Conservation (phyloP, 35 echinoderm and acorn worm species). For the Nesometra sesokonis region DNA sequence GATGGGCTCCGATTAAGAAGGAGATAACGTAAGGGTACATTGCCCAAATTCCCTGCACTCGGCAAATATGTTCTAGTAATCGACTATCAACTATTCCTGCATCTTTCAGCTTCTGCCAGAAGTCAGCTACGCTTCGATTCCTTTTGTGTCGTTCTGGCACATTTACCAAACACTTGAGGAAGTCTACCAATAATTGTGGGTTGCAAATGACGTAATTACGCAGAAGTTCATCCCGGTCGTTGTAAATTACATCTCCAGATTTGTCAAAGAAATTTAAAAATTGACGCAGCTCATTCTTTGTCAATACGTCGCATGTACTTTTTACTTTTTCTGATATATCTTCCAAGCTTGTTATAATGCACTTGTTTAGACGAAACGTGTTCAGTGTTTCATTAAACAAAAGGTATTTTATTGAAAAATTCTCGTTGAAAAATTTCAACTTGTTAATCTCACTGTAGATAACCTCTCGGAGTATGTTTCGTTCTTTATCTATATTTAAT, state of each 20-base stretch:
- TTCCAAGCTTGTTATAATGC: not conserved
- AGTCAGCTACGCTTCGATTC: not conserved
- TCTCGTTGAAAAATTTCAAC: not conserved
- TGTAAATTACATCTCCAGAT: conserved; percentile 26
- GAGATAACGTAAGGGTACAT: not conserved
- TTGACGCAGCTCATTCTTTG: not conserved
- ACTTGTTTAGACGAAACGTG: not conserved
- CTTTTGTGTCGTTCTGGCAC: not conserved
- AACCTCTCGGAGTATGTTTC: not conserved
- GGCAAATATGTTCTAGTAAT: conserved; percentile 14
- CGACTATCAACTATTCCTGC: not conserved
- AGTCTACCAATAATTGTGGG: conserved; percentile 24
- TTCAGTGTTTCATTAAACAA: conserved; percentile 4
- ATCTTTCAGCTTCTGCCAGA: conserved; percentile 4
- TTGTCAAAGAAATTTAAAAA: conserved; percentile 9
- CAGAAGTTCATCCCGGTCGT: not conserved
- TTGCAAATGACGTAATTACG: conserved; percentile 8
- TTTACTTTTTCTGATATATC: conserved; percentile 16
- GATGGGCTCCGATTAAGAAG: not conserved
- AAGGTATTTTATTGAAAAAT: conserved; percentile 21
- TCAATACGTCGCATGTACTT: not conserved
- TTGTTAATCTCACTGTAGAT: conserved; percentile 2
- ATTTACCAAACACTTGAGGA: conserved; percentile 10
- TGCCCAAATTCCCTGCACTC: not conserved
- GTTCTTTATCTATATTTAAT: not conserved